Percentiles rank a stretch among this genome's conserved stretches.
These are phyloP conservation scores for Pseudopipra pipra DNA, from an alignment of 2,113 vertebrate species.

Conservation along the genomic window DNA sequence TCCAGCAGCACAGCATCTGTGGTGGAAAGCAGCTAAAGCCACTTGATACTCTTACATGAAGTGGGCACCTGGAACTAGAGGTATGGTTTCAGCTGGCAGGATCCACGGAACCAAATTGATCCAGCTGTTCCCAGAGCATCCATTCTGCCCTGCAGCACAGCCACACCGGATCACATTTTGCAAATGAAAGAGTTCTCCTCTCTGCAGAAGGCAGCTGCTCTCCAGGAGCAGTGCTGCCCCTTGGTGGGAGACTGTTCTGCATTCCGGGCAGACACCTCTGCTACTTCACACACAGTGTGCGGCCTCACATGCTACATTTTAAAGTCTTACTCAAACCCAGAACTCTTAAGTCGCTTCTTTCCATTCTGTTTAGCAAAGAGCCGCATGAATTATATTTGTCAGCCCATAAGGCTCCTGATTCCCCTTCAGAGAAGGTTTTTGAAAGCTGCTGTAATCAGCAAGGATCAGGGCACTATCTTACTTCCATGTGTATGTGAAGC, in stretches of 20 bases:
- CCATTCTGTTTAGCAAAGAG: not conserved
- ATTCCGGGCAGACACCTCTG: conserved; percentile 9
- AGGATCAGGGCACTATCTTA: not conserved
- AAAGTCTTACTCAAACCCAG: not conserved
- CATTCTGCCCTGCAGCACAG: not conserved
- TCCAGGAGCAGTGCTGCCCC: conserved; percentile 53
- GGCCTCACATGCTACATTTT: not conserved
- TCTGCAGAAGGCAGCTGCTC: not conserved
- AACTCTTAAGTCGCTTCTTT: not conserved
- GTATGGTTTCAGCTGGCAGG: not conserved
- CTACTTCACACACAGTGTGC: not conserved
- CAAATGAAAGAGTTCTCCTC: not conserved
- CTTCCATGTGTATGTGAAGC: not conserved
- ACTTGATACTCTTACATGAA: not conserved
- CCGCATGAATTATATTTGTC: not conserved
- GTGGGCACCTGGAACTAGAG: conserved; percentile 3
- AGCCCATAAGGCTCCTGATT: not conserved
- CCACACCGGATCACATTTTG: not conserved
- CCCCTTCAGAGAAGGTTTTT: not conserved
- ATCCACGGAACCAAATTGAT: not conserved
- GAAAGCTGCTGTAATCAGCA: not conserved
- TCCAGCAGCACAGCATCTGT: not conserved
- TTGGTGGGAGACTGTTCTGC: conserved; percentile 48
- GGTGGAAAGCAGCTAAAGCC: not conserved
- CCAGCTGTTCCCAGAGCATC: not conserved